phyloP scores from a whole-genome alignment of 1,140 invertebrate genomes.

The Brachionus angularis region DNA sequence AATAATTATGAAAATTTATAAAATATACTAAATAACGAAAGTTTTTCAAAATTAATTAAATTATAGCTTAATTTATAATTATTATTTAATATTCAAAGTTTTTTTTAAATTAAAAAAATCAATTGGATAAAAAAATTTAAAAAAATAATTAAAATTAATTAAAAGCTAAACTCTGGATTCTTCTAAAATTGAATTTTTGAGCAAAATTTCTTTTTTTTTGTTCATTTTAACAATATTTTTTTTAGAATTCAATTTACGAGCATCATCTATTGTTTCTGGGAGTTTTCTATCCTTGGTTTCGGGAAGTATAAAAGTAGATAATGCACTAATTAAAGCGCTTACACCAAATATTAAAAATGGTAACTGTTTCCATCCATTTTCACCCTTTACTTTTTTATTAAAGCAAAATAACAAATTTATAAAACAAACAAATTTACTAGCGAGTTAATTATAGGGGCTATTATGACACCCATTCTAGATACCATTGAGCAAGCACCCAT shows the following conservation, averaged over 20 bases:
- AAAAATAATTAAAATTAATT: not conserved
- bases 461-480: slow-evolving; percentile 59
- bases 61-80: no score
- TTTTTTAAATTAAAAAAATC: not conserved
- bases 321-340: not conserved
- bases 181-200: no score
- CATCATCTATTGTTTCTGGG: slow-evolving; percentile 24
- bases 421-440: not conserved
- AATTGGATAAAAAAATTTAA: not conserved
- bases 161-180: no score
- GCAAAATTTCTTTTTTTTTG: not conserved
- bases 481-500: slow-evolving; percentile 60
- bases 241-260: not conserved
- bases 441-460: slow-evolving; percentile 51
- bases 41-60: no score
- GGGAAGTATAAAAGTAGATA: slow-evolving; percentile 17
- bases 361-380: slow-evolving; percentile 14
- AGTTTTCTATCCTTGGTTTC: slow-evolving; percentile 28
- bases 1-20: no score
- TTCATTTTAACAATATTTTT: not conserved
- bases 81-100: not conserved
- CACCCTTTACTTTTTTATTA: not conserved
- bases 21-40: no score
- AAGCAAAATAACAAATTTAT: not conserved
- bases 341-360: slow-evolving; percentile 34